A percentile compares a stretch with the other conserved stretches of the same genome.
phyloP scores from a whole-genome alignment of 2,797 vertebrate genomes.

The Cossypha caffra region DNA sequence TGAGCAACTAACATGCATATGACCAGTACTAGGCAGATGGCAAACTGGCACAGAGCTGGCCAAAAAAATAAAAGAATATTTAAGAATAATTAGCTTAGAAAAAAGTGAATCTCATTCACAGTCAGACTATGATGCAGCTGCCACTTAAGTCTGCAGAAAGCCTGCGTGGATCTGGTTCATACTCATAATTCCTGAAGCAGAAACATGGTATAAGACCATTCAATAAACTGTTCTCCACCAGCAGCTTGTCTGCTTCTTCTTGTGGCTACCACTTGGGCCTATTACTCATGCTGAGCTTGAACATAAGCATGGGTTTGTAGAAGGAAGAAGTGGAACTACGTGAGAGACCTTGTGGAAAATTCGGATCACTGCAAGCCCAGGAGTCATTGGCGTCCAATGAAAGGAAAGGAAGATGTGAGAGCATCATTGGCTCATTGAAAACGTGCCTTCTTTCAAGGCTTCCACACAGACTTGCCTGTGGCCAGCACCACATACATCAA shows the following conservation, averaged over 20 bases:
- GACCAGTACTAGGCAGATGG: background rate
- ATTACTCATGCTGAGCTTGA: conserved; percentile 14
- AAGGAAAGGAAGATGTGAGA: conserved; percentile 22
- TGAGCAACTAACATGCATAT: accelerated
- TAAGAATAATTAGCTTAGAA: background rate
- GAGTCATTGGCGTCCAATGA: conserved; percentile 34
- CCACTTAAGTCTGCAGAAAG: background rate
- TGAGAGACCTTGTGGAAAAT: conserved; percentile 39
- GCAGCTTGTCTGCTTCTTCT: background rate
- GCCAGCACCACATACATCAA: background rate
- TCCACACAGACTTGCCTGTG: background rate
- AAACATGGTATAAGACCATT: background rate
- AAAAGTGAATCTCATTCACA: background rate
- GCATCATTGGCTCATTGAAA: background rate
- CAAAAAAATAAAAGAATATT: background rate
- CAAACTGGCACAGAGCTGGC: background rate
- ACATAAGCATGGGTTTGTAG: background rate
- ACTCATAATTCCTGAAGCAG: background rate
- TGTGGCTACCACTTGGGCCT: background rate
- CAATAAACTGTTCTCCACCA: background rate
- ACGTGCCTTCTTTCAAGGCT: background rate
- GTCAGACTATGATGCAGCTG: background rate
- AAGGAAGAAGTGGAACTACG: conserved; percentile 4
- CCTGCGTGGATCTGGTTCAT: background rate
- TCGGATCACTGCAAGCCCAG: background rate